Percentiles rank a stretch among this genome's conserved stretches.
Evolutionary conservation across 2,888 invertebrate species (phyloP).

Genomic region (Clepsis dumicolana): DNA sequence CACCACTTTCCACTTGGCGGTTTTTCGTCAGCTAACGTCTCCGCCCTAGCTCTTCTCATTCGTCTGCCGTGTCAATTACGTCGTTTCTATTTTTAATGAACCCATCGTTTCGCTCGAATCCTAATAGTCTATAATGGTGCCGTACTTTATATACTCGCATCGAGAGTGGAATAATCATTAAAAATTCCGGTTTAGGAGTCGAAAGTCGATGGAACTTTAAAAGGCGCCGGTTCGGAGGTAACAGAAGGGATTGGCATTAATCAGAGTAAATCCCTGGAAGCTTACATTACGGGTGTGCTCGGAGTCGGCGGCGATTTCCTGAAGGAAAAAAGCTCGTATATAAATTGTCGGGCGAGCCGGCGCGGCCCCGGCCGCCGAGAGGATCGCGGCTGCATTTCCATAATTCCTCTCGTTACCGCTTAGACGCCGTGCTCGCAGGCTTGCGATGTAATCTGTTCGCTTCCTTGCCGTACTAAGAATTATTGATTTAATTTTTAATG

Average conservation of each 20-base stretch:
- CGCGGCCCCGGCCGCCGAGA: slow-evolving; percentile 47
- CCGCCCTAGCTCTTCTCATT: slow-evolving; percentile 44
- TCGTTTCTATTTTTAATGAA: slow-evolving; percentile 40
- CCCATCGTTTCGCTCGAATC: slow-evolving; percentile 5
- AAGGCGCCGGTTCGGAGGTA: slow-evolving; percentile 50
- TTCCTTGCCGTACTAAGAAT: slow-evolving; percentile 63
- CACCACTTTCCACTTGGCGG: slow-evolving; percentile 62
- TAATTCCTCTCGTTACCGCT: slow-evolving; percentile 75
- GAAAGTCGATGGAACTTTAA: slow-evolving; percentile 52
- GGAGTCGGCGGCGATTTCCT: slow-evolving; percentile 58
- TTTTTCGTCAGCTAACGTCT: slow-evolving; percentile 54
- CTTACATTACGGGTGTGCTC: slow-evolving; percentile 52
- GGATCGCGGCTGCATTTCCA: slow-evolving; percentile 63
- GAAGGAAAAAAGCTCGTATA: slow-evolving; percentile 60
- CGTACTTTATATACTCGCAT: slow-evolving; percentile 6
- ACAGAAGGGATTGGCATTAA: slow-evolving; percentile 58
- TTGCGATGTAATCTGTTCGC: slow-evolving; percentile 62
- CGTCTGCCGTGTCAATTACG: slow-evolving; percentile 46
- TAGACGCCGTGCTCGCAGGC: slow-evolving; percentile 50
- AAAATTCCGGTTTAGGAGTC: slow-evolving; percentile 42
- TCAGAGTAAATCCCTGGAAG: slow-evolving; percentile 58
- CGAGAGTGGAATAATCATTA: slow-evolving; percentile 19
- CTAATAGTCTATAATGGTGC: not conserved
- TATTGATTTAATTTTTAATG: slow-evolving; percentile 56
- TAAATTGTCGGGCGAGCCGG: slow-evolving; percentile 59